A percentile compares a stretch with the other conserved stretches of the same genome.
These are phyloP conservation scores for Petrocephalus sullivani DNA, from an alignment of 2,797 vertebrate species.

Conservation along the genomic window DNA sequence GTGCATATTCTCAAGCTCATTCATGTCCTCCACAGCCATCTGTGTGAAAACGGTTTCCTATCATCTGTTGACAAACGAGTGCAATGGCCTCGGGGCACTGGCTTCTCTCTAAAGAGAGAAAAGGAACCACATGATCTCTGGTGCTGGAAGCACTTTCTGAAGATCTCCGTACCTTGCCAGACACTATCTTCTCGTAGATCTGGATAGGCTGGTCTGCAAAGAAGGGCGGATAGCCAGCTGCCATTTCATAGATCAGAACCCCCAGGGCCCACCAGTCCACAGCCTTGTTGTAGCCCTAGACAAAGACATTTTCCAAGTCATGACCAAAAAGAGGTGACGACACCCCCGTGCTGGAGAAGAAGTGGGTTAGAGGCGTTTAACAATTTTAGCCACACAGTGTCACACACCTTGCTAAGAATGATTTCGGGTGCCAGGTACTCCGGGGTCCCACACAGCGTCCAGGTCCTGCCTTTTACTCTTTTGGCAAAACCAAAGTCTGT, in stretches of 20 bases:
- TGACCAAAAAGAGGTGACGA: not conserved
- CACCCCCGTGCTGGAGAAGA: not conserved
- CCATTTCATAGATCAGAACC: slow-evolving; percentile 98
- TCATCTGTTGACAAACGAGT: not conserved
- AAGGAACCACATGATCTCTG: not conserved
- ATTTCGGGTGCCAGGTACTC: slow-evolving; percentile 98
- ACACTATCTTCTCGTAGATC: slow-evolving; percentile 99
- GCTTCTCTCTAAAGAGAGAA: not conserved
- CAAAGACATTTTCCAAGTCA: slow-evolving; percentile 16
- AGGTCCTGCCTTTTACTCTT: slow-evolving; percentile 97
- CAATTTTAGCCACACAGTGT: not conserved
- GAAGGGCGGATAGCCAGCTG: slow-evolving; percentile 96
- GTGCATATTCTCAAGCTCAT: too few species aligned
- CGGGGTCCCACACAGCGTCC: slow-evolving; percentile 98
- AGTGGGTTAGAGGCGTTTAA: not conserved
- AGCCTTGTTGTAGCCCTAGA: slow-evolving; percentile 96
- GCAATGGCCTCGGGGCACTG: not conserved
- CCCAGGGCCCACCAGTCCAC: slow-evolving; percentile 99
- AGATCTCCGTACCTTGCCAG: slow-evolving; percentile 79
- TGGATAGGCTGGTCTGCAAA: slow-evolving; percentile 99
- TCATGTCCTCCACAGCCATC: too few species aligned
- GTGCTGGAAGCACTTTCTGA: not conserved
- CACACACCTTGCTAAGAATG: slow-evolving; percentile 94
- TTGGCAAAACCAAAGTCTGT: slow-evolving; percentile 91
- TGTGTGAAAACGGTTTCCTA: not conserved